Evolutionary conservation across 1,140 invertebrate genomes (phyloP).

Genomic region (Caenorhabditis latens): DNA sequence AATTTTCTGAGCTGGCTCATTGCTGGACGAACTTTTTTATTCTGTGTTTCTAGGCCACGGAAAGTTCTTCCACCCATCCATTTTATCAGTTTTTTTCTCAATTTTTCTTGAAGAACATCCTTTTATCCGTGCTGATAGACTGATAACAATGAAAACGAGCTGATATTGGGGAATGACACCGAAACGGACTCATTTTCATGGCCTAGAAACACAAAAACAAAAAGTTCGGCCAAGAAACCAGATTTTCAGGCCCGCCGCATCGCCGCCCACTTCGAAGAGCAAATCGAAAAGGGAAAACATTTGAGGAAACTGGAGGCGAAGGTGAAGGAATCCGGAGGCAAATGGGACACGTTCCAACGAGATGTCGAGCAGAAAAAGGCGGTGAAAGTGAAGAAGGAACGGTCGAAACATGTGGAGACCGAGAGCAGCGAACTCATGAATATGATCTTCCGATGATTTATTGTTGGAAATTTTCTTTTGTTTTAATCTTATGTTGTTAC

Average conservation of each 20-base stretch:
- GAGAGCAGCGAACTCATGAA: slow-evolving; percentile 61
- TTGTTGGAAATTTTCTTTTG: not conserved
- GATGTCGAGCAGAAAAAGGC: slow-evolving; percentile 63
- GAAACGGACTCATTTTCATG: too few relatives aligned
- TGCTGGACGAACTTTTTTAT: too few relatives aligned
- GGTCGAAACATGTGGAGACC: not conserved
- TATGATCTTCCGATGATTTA: slow-evolving; percentile 60
- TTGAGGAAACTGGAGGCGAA: slow-evolving; percentile 80
- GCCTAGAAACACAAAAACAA: too few relatives aligned
- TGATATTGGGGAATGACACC: too few relatives aligned
- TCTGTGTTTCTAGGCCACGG: too few relatives aligned
- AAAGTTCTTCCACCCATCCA: too few relatives aligned
- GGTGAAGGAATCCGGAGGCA: slow-evolving; percentile 53
- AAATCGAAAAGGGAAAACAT: slow-evolving; percentile 86
- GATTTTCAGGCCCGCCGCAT: slow-evolving; percentile 80
- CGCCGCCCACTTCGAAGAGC: slow-evolving; percentile 86
- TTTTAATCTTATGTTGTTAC: slow-evolving; percentile 3
- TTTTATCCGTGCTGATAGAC: too few relatives aligned
- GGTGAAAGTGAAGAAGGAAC: slow-evolving; percentile 49
- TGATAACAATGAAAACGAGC: too few relatives aligned
- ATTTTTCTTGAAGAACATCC: too few relatives aligned
- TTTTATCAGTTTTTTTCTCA: too few relatives aligned
- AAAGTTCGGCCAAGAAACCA: too few relatives aligned
- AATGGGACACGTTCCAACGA: slow-evolving; percentile 62
- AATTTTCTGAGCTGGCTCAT: too few relatives aligned